These are phyloP conservation scores for Hiodon tergisus DNA, from an alignment of 2,113 vertebrate genomes.

Conservation along the genomic window DNA sequence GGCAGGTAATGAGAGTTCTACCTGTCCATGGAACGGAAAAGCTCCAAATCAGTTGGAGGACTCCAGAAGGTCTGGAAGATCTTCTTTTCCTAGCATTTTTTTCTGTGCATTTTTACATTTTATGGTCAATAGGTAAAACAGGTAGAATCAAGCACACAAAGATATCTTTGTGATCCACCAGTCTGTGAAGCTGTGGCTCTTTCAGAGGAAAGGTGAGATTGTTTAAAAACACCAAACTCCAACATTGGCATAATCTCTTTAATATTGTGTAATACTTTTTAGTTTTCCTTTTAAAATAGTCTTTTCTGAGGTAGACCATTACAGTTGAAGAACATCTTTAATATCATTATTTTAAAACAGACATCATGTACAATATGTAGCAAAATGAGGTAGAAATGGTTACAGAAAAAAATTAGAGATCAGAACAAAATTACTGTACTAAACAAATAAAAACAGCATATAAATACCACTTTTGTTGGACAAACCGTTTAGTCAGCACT, in stretches of 20 bases:
- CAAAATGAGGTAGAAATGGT: conserved; percentile 99
- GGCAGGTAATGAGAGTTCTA: no score
- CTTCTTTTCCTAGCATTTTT: no score
- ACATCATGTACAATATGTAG: conserved; percentile 89
- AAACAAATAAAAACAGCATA: conserved; percentile 51
- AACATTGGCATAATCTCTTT: conserved; percentile 82
- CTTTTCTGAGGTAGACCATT: conserved; percentile 98
- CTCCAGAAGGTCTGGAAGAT: no score
- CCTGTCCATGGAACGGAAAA: no score
- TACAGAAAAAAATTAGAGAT: conserved; percentile 77
- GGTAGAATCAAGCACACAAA: no score
- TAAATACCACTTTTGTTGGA: conserved; percentile 71
- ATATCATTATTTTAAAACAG: conserved; percentile 60
- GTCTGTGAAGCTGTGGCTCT: background rate
- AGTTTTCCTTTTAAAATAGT: conserved; percentile 82
- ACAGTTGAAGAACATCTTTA: conserved; percentile 76
- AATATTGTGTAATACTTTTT: conserved; percentile 92
- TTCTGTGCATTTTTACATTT: no score
- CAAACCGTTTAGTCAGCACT: conserved; percentile 46
- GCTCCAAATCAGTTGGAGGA: no score
- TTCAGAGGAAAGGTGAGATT: background rate
- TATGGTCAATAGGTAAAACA: no score
- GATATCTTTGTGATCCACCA: background rate
- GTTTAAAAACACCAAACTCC: conserved; percentile 28
- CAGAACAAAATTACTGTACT: conserved; percentile 56